A percentile compares a stretch with the other conserved stretches of the same genome.
Conservation (phyloP, 2,113 vertebrate species). For the Salvelinus alpinus region DNA sequence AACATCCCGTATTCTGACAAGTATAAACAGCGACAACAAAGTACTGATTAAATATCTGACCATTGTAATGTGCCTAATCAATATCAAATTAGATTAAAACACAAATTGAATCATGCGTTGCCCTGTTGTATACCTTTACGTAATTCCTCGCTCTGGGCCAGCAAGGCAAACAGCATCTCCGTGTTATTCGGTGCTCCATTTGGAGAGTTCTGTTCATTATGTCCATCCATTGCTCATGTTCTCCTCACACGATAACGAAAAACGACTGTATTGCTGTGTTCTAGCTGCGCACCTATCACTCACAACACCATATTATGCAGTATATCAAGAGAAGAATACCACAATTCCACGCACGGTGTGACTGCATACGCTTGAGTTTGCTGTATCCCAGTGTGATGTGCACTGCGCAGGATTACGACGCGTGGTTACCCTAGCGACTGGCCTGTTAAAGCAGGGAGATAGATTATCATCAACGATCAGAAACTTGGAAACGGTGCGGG, state of each 20-base stretch:
- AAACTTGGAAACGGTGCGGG: neutral
- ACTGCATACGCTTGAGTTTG: constrained; percentile 30
- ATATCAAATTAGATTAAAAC: neutral
- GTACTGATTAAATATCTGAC: neutral
- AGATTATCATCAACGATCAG: constrained; percentile 64
- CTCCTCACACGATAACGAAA: constrained; percentile 33
- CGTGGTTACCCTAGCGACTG: constrained; percentile 68
- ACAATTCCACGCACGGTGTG: neutral
- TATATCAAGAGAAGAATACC: neutral
- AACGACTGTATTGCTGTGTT: neutral
- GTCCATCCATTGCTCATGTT: constrained; percentile 72
- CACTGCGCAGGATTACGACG: constrained; percentile 54
- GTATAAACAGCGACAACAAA: neutral
- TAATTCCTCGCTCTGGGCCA: constrained; percentile 77
- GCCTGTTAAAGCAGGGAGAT: constrained; percentile 29
- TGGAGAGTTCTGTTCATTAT: constrained; percentile 60
- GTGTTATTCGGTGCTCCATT: constrained; percentile 61
- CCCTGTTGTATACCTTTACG: constrained; percentile 73
- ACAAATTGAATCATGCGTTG: no score
- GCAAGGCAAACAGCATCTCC: constrained; percentile 80
- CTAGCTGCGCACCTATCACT: neutral
- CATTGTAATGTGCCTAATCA: neutral
- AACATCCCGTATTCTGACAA: neutral
- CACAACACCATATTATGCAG: neutral
- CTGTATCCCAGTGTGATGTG: constrained; percentile 25